Evolutionary conservation across 53 echinoderm and acorn worm genomes (phyloP).

Genomic region (Paelopatides confundens): DNA sequence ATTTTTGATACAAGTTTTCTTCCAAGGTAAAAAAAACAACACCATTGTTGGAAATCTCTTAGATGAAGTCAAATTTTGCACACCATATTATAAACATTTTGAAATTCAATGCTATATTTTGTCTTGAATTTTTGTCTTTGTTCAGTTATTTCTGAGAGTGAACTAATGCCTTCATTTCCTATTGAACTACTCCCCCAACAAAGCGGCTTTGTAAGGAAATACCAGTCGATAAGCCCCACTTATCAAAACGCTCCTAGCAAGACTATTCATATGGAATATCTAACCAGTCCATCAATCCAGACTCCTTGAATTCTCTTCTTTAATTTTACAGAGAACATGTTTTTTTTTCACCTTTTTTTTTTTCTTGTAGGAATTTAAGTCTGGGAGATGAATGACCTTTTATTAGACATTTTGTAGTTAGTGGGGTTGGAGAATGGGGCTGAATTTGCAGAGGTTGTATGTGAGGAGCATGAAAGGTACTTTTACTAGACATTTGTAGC

Average conservation of each 20-base stretch:
- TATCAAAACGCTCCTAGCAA: slow-evolving; percentile 20
- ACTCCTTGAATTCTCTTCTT: neutral
- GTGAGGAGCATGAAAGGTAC: too few relatives aligned
- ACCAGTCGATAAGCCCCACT: slow-evolving; percentile 16
- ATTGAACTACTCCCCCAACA: neutral
- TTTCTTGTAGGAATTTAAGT: neutral
- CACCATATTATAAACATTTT: slow-evolving; percentile 5
- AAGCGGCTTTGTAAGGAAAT: slow-evolving; percentile 17
- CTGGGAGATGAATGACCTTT: slow-evolving; percentile 8
- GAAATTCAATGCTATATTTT: slow-evolving; percentile 13
- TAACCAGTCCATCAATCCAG: neutral
- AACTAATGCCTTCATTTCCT: slow-evolving; percentile 6
- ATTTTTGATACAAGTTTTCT: slow-evolving; percentile 4
- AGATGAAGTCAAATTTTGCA: slow-evolving; percentile 15
- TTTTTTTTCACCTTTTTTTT: neutral
- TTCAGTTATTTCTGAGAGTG: neutral
- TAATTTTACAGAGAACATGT: neutral
- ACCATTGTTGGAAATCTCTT: neutral
- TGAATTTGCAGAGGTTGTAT: too few relatives aligned
- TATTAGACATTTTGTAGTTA: too few relatives aligned
- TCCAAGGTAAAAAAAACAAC: neutral
- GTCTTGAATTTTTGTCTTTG: neutral
- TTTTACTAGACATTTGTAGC: too few relatives aligned
- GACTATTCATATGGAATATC: slow-evolving; percentile 16
- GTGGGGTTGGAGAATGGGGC: too few relatives aligned